These are phyloP conservation scores for Idaea aversata DNA, from an alignment of 2,888 invertebrate genomes.

Conservation along the genomic window DNA sequence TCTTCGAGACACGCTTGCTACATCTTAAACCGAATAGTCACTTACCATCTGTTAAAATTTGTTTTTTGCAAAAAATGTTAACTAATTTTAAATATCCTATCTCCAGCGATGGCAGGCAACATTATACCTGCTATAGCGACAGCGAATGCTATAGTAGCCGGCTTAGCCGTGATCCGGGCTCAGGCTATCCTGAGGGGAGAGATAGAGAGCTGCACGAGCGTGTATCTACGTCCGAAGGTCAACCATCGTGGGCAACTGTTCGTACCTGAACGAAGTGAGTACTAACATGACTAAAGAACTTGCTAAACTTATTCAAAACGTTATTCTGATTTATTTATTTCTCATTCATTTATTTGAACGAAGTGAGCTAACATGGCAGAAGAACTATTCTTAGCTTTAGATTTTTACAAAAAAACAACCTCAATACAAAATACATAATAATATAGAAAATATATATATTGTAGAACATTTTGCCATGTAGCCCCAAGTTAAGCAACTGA, in stretches of 20 bases:
- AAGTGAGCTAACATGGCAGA: too few species aligned
- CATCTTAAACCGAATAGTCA: too few species aligned
- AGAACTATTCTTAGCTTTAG: too few species aligned
- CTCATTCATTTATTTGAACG: too few species aligned
- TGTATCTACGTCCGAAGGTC: slow-evolving; percentile 87
- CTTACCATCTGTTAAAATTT: too few species aligned
- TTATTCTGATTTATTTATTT: background rate
- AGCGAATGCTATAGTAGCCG: slow-evolving; percentile 98
- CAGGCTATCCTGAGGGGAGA: slow-evolving; percentile 86
- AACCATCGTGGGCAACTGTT: slow-evolving; percentile 87
- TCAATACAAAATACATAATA: too few species aligned
- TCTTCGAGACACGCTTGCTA: too few species aligned
- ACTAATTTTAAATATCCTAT: slow-evolving; percentile 20
- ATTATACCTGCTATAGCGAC: slow-evolving; percentile 99
- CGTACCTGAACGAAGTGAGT: slow-evolving; percentile 84
- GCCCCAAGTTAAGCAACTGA: too few species aligned
- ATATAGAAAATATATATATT: too few species aligned
- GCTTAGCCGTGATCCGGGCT: slow-evolving; percentile 94
- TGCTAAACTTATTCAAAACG: background rate
- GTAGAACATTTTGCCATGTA: too few species aligned
- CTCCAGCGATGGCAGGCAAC: slow-evolving; percentile 97
- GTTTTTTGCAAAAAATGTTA: background rate
- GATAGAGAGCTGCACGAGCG: slow-evolving; percentile 85
- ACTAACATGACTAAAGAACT: background rate
- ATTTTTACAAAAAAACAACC: too few species aligned